Percentiles rank a stretch among this genome's conserved stretches.
Conservation (phyloP, 1,140 invertebrate genomes). For the Palaemon carinicauda region DNA sequence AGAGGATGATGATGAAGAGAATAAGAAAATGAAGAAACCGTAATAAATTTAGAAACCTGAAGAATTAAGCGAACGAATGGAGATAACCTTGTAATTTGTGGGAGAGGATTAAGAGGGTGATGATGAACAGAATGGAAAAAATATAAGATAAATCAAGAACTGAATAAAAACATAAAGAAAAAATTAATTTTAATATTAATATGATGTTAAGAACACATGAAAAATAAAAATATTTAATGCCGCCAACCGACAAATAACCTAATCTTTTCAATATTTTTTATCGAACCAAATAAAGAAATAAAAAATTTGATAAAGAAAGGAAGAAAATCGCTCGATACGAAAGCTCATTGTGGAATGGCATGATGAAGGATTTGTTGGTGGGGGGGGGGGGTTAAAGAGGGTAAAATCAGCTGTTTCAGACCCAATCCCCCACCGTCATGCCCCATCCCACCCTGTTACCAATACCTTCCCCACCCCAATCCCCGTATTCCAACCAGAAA, state of each 20-base stretch:
- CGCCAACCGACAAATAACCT: too few relatives aligned
- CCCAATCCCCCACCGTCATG: too few relatives aligned
- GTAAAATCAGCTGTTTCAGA: background rate
- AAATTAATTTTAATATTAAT: too few relatives aligned
- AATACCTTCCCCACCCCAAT: too few relatives aligned
- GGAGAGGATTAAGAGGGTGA: background rate
- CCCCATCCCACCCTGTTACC: too few relatives aligned
- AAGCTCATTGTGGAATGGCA: too few relatives aligned
- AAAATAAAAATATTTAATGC: too few relatives aligned
- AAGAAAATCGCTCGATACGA: too few relatives aligned
- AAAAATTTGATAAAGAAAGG: background rate
- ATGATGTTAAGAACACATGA: too few relatives aligned
- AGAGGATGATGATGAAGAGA: background rate
- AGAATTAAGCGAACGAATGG: background rate
- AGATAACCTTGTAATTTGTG: background rate
- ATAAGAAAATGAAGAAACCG: background rate
- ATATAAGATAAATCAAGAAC: background rate
- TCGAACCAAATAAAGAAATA: background rate
- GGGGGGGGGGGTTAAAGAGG: background rate
- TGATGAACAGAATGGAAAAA: background rate
- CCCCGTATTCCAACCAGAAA: background rate
- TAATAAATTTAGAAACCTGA: background rate
- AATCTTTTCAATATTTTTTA: too few relatives aligned
- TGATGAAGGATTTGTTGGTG: background rate
- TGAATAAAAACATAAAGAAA: too few relatives aligned